These are phyloP conservation scores for Acanthopleura granulata DNA, from an alignment of 2,888 invertebrate species.

Conservation along the genomic window DNA sequence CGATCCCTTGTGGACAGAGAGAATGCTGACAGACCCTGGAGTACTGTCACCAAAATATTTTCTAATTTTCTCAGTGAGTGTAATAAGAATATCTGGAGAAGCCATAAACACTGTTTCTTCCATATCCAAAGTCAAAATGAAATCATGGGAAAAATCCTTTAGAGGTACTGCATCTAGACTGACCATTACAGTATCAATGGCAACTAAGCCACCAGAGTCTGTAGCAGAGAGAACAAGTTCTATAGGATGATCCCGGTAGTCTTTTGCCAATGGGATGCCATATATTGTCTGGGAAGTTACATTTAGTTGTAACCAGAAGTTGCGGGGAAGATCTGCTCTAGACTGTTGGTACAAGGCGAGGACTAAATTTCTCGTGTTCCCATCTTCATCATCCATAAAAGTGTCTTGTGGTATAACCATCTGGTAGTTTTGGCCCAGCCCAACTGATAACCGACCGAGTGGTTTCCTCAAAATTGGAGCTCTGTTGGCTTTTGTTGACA, in stretches of 20 bases:
- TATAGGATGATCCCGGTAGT: slow-evolving; percentile 33
- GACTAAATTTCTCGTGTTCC: slow-evolving; percentile 44
- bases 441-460: slow-evolving; percentile 39
- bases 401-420: slow-evolving; percentile 42
- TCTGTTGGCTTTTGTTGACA: too few relatives aligned
- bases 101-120: slow-evolving; percentile 37
- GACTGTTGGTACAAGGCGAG: slow-evolving; percentile 39
- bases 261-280: slow-evolving; percentile 48
- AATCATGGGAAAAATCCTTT: slow-evolving; percentile 34
- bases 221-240: slow-evolving; percentile 35
- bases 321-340: slow-evolving; percentile 35
- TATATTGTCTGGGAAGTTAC: slow-evolving; percentile 38
- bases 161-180: slow-evolving; percentile 28
- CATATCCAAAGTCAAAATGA: slow-evolving; percentile 35
- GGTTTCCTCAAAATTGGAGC: slow-evolving; percentile 39
- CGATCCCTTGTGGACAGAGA: slow-evolving; percentile 35
- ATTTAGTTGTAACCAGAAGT: slow-evolving; percentile 53
- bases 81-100: slow-evolving; percentile 29
- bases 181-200: slow-evolving; percentile 30
- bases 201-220: slow-evolving; percentile 33
- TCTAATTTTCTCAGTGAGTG: slow-evolving; percentile 31
- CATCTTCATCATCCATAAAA: slow-evolving; percentile 54
- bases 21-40: slow-evolving; percentile 32
- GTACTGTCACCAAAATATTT: slow-evolving; percentile 30
- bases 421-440: slow-evolving; percentile 44